Conservation (phyloP, 2,888 invertebrate genomes). For the Phrixothrix hirtus region DNA sequence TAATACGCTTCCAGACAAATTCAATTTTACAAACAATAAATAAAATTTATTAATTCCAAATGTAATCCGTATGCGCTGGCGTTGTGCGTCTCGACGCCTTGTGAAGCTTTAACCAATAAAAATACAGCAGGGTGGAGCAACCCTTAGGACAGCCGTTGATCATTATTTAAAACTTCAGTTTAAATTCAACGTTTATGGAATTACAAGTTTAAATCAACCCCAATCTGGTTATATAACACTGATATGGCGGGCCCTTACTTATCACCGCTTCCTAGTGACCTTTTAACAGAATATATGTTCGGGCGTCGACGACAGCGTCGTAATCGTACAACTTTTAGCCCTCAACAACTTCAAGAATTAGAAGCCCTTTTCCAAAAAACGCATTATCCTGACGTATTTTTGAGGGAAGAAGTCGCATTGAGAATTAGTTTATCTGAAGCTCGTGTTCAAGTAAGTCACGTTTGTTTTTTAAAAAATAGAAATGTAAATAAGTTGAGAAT, state of each 20-base stretch:
- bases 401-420: slow-evolving; percentile 88
- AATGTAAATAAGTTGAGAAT: neutral
- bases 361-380: slow-evolving; percentile 93
- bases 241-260: slow-evolving; percentile 85
- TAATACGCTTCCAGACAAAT: too few species aligned
- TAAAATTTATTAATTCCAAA: too few species aligned
- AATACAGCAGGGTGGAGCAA: slow-evolving; percentile 51
- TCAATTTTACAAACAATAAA: too few species aligned
- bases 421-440: slow-evolving; percentile 91
- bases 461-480: neutral
- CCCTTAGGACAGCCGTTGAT: slow-evolving; percentile 40
- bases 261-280: slow-evolving; percentile 82
- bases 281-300: slow-evolving; percentile 92
- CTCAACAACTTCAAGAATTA: slow-evolving; percentile 88
- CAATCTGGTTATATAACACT: neutral
- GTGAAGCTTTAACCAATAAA: slow-evolving; percentile 50
- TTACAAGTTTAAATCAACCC: slow-evolving; percentile 8
- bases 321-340: slow-evolving; percentile 91
- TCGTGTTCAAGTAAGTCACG: slow-evolving; percentile 77
- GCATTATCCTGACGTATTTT: slow-evolving; percentile 88
- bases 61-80: slow-evolving; percentile 46
- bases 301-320: slow-evolving; percentile 85
- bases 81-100: slow-evolving; percentile 53
- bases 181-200: slow-evolving; percentile 29
- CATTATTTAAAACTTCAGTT: slow-evolving; percentile 39